phyloP scores from a whole-genome alignment of 2,113 vertebrate species.

The Coregonus clupeaformis region DNA sequence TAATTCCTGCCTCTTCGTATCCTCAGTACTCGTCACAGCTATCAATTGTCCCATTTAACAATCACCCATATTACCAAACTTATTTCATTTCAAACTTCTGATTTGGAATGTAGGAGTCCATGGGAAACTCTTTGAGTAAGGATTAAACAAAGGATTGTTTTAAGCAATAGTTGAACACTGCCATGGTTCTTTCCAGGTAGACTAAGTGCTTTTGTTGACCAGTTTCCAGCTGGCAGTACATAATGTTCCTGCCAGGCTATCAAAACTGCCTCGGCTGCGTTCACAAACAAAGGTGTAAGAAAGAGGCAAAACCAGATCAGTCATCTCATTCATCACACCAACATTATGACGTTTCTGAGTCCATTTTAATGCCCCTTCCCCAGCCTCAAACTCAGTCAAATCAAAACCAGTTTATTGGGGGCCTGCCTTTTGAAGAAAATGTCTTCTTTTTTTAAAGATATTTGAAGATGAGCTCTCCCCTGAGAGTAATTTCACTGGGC shows the following conservation, averaged over 20 bases:
- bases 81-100: too few relatives aligned
- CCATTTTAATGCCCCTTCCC: neutral
- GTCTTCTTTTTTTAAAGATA: too few relatives aligned
- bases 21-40: too few relatives aligned
- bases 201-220: neutral
- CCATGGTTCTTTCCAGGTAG: neutral
- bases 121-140: neutral
- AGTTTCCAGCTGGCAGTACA: slow-evolving; percentile 12
- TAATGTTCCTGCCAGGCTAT: neutral
- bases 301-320: neutral
- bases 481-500: too few relatives aligned
- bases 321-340: neutral
- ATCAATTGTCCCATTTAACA: too few relatives aligned
- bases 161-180: neutral
- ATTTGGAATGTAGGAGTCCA: neutral
- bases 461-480: too few relatives aligned
- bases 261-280: neutral
- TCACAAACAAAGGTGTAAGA: neutral
- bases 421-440: too few relatives aligned
- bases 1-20: too few relatives aligned
- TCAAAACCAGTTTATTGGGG: neutral
- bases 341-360: neutral
- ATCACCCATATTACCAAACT: too few relatives aligned
- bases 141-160: neutral
- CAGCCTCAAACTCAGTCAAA: too few relatives aligned